Evolutionary conservation across 2,888 invertebrate genomes (phyloP), one percentile per base, ranked within the genome.

Genomic region (Selenia dentaria): DNA sequence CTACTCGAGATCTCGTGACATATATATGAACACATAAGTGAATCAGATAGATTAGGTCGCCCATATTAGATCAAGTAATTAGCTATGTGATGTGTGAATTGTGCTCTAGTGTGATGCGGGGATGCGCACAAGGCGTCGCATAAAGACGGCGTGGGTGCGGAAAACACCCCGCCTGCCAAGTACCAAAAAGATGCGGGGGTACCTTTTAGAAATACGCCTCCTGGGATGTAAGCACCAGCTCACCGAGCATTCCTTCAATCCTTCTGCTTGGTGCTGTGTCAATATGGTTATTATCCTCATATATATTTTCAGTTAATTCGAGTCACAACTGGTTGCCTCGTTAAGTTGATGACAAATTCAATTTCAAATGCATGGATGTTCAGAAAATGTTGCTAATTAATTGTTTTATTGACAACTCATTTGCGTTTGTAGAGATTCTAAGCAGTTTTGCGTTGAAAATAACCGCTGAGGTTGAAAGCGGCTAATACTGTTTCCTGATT

Each of bases 161-260:
- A n/a, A n/a, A n/a, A n/a, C n/a, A n/a, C n/a, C n/a, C n/a, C n/a
- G n/a, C n/a, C n/a, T n/a, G n/a, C n/a, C n/a, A n/a, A n/a, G n/a
- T n/a, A n/a, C n/a, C n/a, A n/a, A n/a, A n/a, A n/a, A n/a, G n/a
- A n/a, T n/a, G n/a, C n/a, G n/a, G n/a, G n/a, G n/a, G n/a, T n/a
- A n/a, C n/a, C n/a, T n/a, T n/a, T n/a, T n/a, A n/a, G 59, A 72
- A 60, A 68, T 67, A 61, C 56, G 67, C 24, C 51, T 70, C 36
- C 61, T 59, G 50, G 64, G 64, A 45, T 66, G 61, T 54, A 64
- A 59, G 39, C 60, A 63, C 46, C 58, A 66, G 34, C 35, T 65
- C 37, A 61, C 59, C 44, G 66, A 70, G 52, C 60, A 55, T 13
- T 59, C 62, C 39, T 43, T 63, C 29, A 63, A 56, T 41, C 67